Evolutionary conservation across 2,888 invertebrate species (phyloP).

Genomic region (Scaptomyza parva): DNA sequence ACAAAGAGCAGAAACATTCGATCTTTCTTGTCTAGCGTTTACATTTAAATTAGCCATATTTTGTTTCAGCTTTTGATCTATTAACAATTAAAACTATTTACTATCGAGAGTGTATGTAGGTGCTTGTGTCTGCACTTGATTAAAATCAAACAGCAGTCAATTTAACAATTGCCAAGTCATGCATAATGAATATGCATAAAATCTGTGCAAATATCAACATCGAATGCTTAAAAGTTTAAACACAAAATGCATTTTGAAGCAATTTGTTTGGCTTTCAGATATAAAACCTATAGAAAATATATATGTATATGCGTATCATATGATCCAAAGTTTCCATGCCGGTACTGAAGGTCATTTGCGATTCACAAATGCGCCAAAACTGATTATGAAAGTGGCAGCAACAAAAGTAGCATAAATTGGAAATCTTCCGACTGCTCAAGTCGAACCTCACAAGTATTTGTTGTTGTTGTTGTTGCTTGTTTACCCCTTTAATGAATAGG

Average conservation of each 20-base stretch:
- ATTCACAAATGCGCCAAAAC: slow-evolving; percentile 39
- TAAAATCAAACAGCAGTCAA: slow-evolving; percentile 41
- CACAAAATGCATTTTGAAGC: slow-evolving; percentile 64
- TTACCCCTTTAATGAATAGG: slow-evolving; percentile 54
- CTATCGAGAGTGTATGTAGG: slow-evolving; percentile 32
- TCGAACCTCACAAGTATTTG: slow-evolving; percentile 20
- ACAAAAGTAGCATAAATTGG: slow-evolving; percentile 45
- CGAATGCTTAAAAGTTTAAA: slow-evolving; percentile 29
- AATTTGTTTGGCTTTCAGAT: slow-evolving; percentile 58
- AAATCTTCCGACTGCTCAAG: slow-evolving; percentile 30
- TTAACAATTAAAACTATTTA: slow-evolving; percentile 43
- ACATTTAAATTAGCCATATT: slow-evolving; percentile 63
- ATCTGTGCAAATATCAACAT: slow-evolving; percentile 57
- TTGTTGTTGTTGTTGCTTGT: slow-evolving; percentile 16
- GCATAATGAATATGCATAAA: slow-evolving; percentile 72
- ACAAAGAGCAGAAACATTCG: slow-evolving; percentile 36
- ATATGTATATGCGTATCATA: not conserved
- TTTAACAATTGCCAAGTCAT: slow-evolving; percentile 62
- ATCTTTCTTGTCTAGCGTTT: slow-evolving; percentile 49
- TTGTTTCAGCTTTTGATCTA: slow-evolving; percentile 60
- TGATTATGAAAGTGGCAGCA: slow-evolving; percentile 69
- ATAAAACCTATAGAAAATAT: slow-evolving; percentile 40
- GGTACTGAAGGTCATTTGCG: slow-evolving; percentile 67
- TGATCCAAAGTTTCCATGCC: slow-evolving; percentile 18
- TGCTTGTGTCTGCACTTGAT: slow-evolving; percentile 26